Percentiles rank a stretch among this genome's conserved stretches.
These are phyloP conservation scores for Odontocerum albicorne DNA, from an alignment of 2,888 invertebrate genomes.

Conservation along the genomic window DNA sequence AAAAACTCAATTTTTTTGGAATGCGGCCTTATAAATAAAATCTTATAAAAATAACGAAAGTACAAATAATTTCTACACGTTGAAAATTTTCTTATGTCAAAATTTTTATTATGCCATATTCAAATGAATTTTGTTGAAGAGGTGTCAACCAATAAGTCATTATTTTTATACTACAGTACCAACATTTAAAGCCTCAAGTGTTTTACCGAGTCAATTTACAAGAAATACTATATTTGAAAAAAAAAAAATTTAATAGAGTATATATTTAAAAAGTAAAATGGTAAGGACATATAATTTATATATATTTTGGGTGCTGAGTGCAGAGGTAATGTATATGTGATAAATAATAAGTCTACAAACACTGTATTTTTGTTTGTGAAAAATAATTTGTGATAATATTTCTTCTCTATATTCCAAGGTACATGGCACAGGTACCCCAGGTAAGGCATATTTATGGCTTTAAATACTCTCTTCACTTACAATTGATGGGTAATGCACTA, in stretches of 20 bases:
- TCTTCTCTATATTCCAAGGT: slow-evolving; percentile 43
- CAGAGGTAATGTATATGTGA: slow-evolving; percentile 22
- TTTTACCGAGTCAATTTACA: slow-evolving; percentile 5
- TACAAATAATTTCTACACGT: no score
- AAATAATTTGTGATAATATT: slow-evolving; percentile 33
- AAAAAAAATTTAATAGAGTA: background rate
- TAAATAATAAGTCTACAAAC: slow-evolving; percentile 34
- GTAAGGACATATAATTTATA: background rate
- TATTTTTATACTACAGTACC: slow-evolving; percentile 1
- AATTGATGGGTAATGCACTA: slow-evolving; percentile 8
- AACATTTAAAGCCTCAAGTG: slow-evolving; percentile 31
- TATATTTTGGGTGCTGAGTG: slow-evolving; percentile 13
- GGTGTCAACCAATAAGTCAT: background rate
- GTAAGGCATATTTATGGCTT: slow-evolving; percentile 54
- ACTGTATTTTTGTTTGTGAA: slow-evolving; percentile 33
- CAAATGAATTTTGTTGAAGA: background rate
- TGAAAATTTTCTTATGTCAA: no score
- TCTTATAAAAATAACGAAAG: no score
- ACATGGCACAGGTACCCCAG: slow-evolving; percentile 55
- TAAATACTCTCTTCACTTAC: slow-evolving; percentile 25
- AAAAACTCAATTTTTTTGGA: no score
- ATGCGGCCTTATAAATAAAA: no score
- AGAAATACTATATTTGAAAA: background rate
- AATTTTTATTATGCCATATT: background rate
- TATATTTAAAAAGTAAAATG: slow-evolving; percentile 1